Base-by-base conservation (phyloP, 2,113 vertebrate genomes). In the Bothrops jararaca region DNA sequence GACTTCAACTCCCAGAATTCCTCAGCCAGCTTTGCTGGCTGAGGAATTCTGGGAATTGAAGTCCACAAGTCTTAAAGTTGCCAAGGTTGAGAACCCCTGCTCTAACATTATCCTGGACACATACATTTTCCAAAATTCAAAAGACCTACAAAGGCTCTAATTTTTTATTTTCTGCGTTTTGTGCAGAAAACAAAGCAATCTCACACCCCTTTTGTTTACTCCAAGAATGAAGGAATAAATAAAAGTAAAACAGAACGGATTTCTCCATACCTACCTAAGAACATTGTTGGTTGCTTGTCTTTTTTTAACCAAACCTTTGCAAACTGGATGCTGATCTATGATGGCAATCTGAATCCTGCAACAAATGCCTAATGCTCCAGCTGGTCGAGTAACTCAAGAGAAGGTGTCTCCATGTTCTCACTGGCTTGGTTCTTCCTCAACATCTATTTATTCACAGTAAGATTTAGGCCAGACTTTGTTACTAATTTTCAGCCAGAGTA, bases 401-500 rank as follows among this genome's bases (percentile, higher is more conserved):
- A 42, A 26, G 0, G 92, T 95, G 96, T 95, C 93, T 95, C 74
- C 87, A 50, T 94, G 92, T 91, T 96, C 93, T 64, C 34, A 60
- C 88, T 85, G 54, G 45, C 24, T 85, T 89, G 74, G 93, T 88
- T 96, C 94, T 94, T 96, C 96, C 95, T 94, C 92, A 53, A 85
- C 93, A 94, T 1, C 15, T 93, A 92, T 95, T 95, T 96, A 96
- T 95, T 96, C 26, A 0, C 24, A 7, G 89, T 89, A 23, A 0
- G 96, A 95, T 95, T 93, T 94, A 95, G 94, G 93, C 95, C 95
- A 95, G 95, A 94, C 89, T 90, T 93, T 93, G 92, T 92, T 94
- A 48, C 95, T 96, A 92, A 95, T 93, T 80, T 3, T 89, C 93
- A 96, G 95, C 95, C 97, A 97, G 96, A 92, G 95, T 95, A 90